Base-by-base conservation (phyloP, 2,797 vertebrate species). In the Rhinophrynus dorsalis region DNA sequence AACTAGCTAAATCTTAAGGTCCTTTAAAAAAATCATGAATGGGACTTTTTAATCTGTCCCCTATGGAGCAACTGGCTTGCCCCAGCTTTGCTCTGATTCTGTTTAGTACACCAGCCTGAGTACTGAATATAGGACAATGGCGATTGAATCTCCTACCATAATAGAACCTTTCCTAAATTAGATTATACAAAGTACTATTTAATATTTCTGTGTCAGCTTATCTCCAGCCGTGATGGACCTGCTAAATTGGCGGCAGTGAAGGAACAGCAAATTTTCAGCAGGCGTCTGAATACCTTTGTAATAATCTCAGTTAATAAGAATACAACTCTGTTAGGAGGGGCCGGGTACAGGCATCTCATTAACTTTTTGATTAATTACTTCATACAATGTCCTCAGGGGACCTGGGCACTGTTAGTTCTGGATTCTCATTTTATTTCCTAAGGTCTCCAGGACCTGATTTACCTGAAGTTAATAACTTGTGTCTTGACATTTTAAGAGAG, bases 281-380 rank as follows among this genome's bases (percentile, higher is more conserved):
- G 33, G 80, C 83, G 85, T 82, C 84, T 75, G 89, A 88, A 89
- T 89, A 88, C 83, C 84, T 87, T 87, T 89, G 86, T 90, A 90
- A 90, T 90, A 88, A 90, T 84, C 86, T 89, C 74, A 33, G 81
- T 87, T 91, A 90, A 90, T 90, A 90, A 87, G 89, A 91, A 90
- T 85, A 83, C 82, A 84, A 85, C 78, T 83, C 84, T 80, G 84
- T 85, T 84, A 89, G 86, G 78, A 81, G 74, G 79, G 84, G 86
- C 82, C 82, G 86, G 88, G 86, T 87, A 88, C 87, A 89, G 87
- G 84, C 88, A 89, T 90, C 90, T 90, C 88, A 91, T 90, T 90
- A 90, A 85, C 84, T 85, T 63, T 57, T 86, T 83, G 88, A 89
- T 91, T 90, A 90, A 90, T 90, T 90, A 88, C 86, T 87, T 79